phyloP scores from a whole-genome alignment of 2,113 vertebrate genomes.

The Hemicordylus capensis region DNA sequence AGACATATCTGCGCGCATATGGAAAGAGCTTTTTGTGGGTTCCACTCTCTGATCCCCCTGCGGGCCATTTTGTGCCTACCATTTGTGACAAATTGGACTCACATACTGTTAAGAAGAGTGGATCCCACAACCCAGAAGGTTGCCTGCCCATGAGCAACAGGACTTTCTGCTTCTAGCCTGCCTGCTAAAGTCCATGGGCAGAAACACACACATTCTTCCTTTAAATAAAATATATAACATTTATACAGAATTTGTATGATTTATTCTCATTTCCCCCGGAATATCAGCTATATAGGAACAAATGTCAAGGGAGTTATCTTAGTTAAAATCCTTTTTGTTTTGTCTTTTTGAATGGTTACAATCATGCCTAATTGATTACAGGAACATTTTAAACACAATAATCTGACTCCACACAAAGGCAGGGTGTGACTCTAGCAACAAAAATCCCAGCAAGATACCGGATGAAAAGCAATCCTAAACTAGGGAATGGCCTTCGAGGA shows the following conservation, averaged over 20 bases:
- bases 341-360: slow-evolving; percentile 63
- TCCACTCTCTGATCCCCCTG: not conserved
- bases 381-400: slow-evolving; percentile 67
- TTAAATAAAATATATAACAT: not conserved
- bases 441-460: not conserved
- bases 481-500: not conserved
- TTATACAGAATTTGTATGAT: not conserved
- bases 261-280: not conserved
- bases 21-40: not conserved
- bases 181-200: not conserved
- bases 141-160: too few relatives aligned
- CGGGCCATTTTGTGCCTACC: not conserved
- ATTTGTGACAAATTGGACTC: too few relatives aligned
- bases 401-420: slow-evolving; percentile 67
- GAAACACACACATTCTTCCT: not conserved
- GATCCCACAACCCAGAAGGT: not conserved
- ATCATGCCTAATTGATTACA: slow-evolving; percentile 67
- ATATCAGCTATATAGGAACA: not conserved
- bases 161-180: not conserved
- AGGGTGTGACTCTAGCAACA: slow-evolving; percentile 47
- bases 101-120: not conserved
- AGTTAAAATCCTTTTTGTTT: slow-evolving; percentile 69
- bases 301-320: not conserved
- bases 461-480: not conserved
- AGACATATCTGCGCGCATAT: not conserved